These are phyloP conservation scores for Cyprinodon brontotheroides DNA, from an alignment of 2,113 vertebrate species.

Conservation along the genomic window DNA sequence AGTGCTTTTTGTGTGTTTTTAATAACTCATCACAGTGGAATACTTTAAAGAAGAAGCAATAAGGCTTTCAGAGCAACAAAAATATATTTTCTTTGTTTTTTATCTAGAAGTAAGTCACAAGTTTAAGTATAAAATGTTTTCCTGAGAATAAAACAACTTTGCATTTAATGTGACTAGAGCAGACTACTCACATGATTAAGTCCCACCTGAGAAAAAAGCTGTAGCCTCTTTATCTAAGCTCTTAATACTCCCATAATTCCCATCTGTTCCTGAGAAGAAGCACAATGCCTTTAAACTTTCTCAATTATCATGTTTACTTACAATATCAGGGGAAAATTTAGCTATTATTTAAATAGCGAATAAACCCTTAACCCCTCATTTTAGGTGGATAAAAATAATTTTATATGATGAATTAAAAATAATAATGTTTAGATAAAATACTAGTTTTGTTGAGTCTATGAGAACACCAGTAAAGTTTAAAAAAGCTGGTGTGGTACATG, in stretches of 20 bases:
- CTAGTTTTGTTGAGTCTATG: no score
- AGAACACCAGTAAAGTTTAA: not conserved
- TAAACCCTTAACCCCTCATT: no score
- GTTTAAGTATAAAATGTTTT: not conserved
- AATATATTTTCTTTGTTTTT: not conserved
- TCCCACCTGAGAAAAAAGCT: constrained; percentile 13
- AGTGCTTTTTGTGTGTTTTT: no score
- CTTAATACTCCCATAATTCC: constrained; percentile 46
- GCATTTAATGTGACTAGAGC: not conserved
- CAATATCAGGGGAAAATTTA: not conserved
- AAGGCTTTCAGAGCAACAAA: no score
- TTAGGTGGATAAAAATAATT: not conserved
- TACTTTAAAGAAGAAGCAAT: no score
- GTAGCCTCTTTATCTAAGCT: constrained; percentile 44
- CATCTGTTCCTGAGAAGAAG: constrained; percentile 35
- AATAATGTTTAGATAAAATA: no score
- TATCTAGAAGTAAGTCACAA: not conserved
- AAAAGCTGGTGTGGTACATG: not conserved
- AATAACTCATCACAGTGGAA: no score
- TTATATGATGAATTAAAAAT: no score
- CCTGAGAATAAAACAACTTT: not conserved
- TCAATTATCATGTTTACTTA: constrained; percentile 1
- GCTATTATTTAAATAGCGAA: no score
- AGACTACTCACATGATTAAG: constrained; percentile 39
- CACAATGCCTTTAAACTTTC: constrained; percentile 6